phyloP scores from a whole-genome alignment of 2,113 vertebrate genomes.

The Salvator merianae region DNA sequence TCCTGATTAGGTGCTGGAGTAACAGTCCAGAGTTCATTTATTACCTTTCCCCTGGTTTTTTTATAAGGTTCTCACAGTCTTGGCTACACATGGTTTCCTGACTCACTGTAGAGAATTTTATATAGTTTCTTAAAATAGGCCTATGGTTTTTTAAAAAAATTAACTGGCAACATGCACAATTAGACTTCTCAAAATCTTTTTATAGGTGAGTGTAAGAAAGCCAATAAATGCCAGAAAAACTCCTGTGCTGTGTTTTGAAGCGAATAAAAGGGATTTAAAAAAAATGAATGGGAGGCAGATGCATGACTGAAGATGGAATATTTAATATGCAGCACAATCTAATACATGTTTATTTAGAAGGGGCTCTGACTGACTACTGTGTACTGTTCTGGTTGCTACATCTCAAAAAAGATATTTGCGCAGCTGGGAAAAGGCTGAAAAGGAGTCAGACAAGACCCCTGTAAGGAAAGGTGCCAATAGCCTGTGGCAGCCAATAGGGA shows the following conservation, averaged over 20 bases:
- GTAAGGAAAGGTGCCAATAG: not conserved
- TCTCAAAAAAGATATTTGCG: not conserved
- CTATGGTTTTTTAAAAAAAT: constrained; percentile 46
- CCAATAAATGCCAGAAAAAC: constrained; percentile 48
- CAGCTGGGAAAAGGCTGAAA: not conserved
- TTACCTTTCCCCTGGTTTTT: constrained; percentile 16
- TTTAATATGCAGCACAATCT: not conserved
- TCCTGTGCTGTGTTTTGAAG: constrained; percentile 29
- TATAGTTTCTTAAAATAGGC: constrained; percentile 55
- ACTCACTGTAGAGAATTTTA: constrained; percentile 43
- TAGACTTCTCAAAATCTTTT: constrained; percentile 33
- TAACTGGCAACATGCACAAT: constrained; percentile 29
- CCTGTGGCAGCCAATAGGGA: no score
- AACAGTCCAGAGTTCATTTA: constrained; percentile 35
- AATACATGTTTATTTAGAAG: not conserved
- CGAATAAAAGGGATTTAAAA: constrained; percentile 21
- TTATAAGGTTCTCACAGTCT: constrained; percentile 30
- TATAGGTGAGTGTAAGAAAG: constrained; percentile 50
- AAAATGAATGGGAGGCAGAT: not conserved
- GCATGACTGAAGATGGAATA: constrained; percentile 38
- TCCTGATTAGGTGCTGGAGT: constrained; percentile 35
- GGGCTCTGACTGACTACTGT: not conserved
- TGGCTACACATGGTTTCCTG: constrained; percentile 46
- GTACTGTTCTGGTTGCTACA: not conserved
- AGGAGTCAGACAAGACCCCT: not conserved